These are phyloP conservation scores for Speoplatyrhinus poulsoni DNA, from an alignment of 2,113 vertebrate genomes.

Conservation along the genomic window DNA sequence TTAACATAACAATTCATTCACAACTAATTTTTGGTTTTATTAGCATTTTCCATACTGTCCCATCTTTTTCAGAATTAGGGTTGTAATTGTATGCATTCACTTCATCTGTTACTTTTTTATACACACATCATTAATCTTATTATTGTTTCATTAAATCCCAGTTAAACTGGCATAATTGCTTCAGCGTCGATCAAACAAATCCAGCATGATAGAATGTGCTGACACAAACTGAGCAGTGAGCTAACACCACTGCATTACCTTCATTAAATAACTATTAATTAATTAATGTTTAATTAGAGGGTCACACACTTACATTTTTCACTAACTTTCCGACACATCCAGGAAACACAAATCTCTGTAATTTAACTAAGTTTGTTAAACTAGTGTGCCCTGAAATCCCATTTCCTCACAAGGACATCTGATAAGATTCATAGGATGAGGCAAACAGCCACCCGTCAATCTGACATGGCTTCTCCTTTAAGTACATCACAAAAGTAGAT, in stretches of 20 bases:
- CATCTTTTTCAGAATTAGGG: too few species aligned
- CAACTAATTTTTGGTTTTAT: too few species aligned
- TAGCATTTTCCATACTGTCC: too few species aligned
- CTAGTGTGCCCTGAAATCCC: conserved; percentile 1
- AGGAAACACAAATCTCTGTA: conserved; percentile 24
- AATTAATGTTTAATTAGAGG: conserved; percentile 42
- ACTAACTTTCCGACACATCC: conserved; percentile 26
- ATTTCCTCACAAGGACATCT: conserved; percentile 40
- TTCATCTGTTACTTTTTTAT: too few species aligned
- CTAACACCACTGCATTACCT: conserved; percentile 27
- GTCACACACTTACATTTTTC: conserved; percentile 27
- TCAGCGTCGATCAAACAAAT: conserved; percentile 21
- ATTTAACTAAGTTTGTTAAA: conserved; percentile 11
- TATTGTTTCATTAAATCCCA: not conserved
- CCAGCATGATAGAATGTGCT: conserved; percentile 1
- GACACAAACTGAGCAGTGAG: not conserved
- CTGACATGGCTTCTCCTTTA: too few species aligned
- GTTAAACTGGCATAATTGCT: conserved; percentile 14
- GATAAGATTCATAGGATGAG: not conserved
- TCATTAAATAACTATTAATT: conserved; percentile 32
- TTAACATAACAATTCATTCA: too few species aligned
- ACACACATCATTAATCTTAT: not conserved
- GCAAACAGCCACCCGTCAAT: too few species aligned
- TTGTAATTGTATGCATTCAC: too few species aligned
- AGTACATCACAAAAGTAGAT: too few species aligned